Evolutionary conservation across 2,888 invertebrate genomes (phyloP).

Genomic region (Choreutis nemorana): DNA sequence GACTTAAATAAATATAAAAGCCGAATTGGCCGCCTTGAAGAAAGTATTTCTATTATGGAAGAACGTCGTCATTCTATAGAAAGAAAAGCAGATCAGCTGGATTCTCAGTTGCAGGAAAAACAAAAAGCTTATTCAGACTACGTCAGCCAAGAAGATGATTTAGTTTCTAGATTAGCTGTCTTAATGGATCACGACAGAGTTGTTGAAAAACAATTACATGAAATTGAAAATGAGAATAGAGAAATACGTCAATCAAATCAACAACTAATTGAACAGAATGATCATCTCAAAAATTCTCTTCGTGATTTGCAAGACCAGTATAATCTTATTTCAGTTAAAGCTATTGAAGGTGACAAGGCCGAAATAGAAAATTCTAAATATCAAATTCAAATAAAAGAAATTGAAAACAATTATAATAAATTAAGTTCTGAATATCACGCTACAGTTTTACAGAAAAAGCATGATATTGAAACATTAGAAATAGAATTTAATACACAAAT

Average conservation of each 20-base stretch:
- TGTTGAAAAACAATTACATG: conserved; percentile 69
- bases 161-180: conserved; percentile 68
- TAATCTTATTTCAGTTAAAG: conserved; percentile 34
- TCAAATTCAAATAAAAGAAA: conserved; percentile 37
- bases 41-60: conserved; percentile 69
- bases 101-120: conserved; percentile 66
- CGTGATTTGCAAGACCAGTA: conserved; percentile 48
- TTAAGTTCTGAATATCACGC: conserved; percentile 37
- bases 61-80: conserved; percentile 68
- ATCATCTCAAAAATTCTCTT: conserved; percentile 46
- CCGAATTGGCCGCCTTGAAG: conserved; percentile 71
- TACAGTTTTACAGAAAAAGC: conserved; percentile 45
- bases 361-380: conserved; percentile 34
- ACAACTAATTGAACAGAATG: conserved; percentile 57
- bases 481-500: conserved; percentile 51
- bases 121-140: conserved; percentile 68
- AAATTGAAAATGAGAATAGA: conserved; percentile 63
- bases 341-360: conserved; percentile 29
- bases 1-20: conserved; percentile 71
- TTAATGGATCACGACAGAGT: conserved; percentile 70
- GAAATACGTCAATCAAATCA: conserved; percentile 63
- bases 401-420: conserved; percentile 50
- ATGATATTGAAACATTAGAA: conserved; percentile 51
- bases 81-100: conserved; percentile 68
- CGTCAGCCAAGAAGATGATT: conserved; percentile 68